These are phyloP conservation scores for Aelia acuminata DNA, from an alignment of 2,888 invertebrate genomes.

Conservation along the genomic window DNA sequence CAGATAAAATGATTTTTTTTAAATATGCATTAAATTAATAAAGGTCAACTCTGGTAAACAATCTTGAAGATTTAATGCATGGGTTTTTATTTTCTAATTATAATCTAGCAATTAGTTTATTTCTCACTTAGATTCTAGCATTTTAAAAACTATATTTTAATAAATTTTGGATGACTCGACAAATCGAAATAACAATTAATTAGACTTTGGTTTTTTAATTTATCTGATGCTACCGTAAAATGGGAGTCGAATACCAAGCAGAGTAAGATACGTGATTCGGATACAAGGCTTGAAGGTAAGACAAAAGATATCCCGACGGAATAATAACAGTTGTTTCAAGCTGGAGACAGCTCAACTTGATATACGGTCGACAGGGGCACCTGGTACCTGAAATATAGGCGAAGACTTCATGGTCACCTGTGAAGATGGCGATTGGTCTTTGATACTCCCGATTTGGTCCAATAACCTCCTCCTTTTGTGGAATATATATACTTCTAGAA, in stretches of 20 bases:
- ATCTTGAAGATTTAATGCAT: no score
- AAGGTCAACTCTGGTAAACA: no score
- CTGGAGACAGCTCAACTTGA: slow-evolving; percentile 19
- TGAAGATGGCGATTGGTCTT: neutral
- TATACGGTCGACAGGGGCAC: slow-evolving; percentile 8
- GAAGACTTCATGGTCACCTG: slow-evolving; percentile 30
- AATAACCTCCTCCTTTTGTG: neutral
- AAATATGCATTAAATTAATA: no score
- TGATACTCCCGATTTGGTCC: neutral
- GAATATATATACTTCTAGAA: neutral
- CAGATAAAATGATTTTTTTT: no score
- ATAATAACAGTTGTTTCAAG: neutral
- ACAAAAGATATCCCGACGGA: neutral
- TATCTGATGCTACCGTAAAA: neutral
- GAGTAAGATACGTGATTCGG: neutral
- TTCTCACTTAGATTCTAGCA: no score
- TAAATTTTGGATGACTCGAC: no score
- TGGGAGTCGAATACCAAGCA: neutral
- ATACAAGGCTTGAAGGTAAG: neutral
- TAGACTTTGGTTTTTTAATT: no score
- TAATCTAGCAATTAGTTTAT: no score
- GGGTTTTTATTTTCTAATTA: no score
- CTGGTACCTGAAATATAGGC: slow-evolving; percentile 44
- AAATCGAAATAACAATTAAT: no score
- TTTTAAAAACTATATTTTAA: no score